These are phyloP conservation scores for Serinus canaria DNA, from an alignment of 2,113 vertebrate genomes.

Conservation along the genomic window DNA sequence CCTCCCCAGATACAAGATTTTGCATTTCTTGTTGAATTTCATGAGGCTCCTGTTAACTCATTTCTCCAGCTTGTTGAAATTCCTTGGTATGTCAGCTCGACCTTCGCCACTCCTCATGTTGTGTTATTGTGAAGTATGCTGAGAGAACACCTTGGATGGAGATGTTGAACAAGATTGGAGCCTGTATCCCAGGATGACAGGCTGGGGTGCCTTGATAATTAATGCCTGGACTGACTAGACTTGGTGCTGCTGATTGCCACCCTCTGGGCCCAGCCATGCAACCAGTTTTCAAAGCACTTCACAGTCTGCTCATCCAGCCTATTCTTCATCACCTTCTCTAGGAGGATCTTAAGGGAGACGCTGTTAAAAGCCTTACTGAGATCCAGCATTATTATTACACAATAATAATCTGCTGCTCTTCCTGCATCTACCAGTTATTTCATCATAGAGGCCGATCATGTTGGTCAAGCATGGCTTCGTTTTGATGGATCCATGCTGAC, in stretches of 20 bases:
- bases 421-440: background rate
- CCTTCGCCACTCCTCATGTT: background rate
- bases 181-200: background rate
- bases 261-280: background rate
- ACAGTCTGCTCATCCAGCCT: background rate
- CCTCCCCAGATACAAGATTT: background rate
- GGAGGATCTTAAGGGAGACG: background rate
- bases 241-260: background rate
- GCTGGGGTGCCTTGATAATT: background rate
- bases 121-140: background rate
- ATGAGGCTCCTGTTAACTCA: background rate
- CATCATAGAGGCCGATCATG: background rate
- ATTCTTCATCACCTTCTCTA: background rate
- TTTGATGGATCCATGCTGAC: background rate
- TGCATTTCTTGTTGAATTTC: background rate
- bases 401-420: background rate
- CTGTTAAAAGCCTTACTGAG: background rate
- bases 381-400: background rate
- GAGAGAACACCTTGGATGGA: background rate
- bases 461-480: background rate
- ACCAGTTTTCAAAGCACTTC: background rate
- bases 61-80: background rate
- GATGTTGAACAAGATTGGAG: background rate
- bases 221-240: background rate
- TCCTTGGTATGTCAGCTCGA: rapidly evolving